Conservation (phyloP, 2,113 vertebrate genomes). For the Andinoacara biseriatus region DNA sequence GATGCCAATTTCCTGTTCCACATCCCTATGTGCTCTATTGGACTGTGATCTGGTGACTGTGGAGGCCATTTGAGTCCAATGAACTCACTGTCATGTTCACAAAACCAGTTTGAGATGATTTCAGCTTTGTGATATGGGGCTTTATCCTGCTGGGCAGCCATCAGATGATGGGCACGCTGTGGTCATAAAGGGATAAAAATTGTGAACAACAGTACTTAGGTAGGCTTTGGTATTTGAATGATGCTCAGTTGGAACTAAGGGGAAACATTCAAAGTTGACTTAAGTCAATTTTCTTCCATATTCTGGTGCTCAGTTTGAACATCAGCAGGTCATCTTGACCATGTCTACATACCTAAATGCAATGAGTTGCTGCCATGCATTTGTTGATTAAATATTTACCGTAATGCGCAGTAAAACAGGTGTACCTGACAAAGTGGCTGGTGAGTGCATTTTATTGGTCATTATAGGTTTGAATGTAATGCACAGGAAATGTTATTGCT, state of each 20-base stretch:
- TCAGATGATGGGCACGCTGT: too few species aligned
- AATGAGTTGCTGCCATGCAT: neutral
- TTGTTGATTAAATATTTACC: neutral
- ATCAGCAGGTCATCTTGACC: too few species aligned
- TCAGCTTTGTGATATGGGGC: neutral
- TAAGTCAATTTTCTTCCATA: too few species aligned
- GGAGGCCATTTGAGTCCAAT: neutral
- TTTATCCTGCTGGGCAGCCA: neutral
- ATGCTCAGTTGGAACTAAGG: too few species aligned
- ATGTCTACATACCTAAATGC: neutral
- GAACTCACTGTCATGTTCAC: neutral
- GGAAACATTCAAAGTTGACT: too few species aligned
- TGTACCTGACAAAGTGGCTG: neutral
- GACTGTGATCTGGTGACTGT: neutral
- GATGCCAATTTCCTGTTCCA: neutral
- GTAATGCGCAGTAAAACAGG: neutral
- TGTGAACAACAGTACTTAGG: too few species aligned
- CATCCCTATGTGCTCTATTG: neutral
- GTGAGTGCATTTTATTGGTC: neutral
- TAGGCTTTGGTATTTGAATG: too few species aligned
- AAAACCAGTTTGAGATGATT: neutral
- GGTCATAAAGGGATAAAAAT: too few species aligned
- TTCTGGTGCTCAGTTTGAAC: too few species aligned
- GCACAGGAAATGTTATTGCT: neutral
- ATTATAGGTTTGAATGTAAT: neutral